Evolutionary conservation across 1,140 invertebrate species (phyloP).

Genomic region (Brachionus sp.): DNA sequence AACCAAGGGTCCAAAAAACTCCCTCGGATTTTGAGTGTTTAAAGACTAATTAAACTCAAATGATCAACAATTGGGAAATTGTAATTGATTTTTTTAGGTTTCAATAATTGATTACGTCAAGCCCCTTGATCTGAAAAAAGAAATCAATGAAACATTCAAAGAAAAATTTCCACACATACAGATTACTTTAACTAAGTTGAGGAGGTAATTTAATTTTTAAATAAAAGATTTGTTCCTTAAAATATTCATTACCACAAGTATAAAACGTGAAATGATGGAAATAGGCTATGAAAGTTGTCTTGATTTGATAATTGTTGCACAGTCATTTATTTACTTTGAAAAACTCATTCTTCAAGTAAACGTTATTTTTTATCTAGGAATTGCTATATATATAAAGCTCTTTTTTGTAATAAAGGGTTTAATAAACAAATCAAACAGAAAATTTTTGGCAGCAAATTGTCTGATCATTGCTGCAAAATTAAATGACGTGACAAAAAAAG

Average conservation of each 20-base stretch:
- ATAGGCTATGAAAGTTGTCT: conserved; percentile 77
- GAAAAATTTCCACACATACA: conserved; percentile 91
- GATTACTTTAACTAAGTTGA: conserved; percentile 88
- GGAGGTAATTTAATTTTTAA: conserved; percentile 67
- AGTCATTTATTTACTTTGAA: conserved; percentile 95
- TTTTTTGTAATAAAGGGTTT: conserved; percentile 62
- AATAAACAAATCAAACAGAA: conserved; percentile 90
- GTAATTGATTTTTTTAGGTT: not conserved
- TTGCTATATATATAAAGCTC: not conserved
- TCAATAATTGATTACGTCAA: conserved; percentile 94
- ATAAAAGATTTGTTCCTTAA: not conserved
- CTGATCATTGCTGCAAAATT: conserved; percentile 87
- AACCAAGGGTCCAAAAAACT: too few species aligned
- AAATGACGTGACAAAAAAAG: conserved; percentile 88
- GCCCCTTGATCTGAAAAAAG: conserved; percentile 92
- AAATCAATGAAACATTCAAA: conserved; percentile 92
- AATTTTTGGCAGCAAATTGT: conserved; percentile 89
- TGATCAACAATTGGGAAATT: not conserved
- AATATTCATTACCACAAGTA: conserved; percentile 63
- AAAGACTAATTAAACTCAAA: not conserved
- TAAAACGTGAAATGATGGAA: conserved; percentile 90
- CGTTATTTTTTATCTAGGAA: not conserved
- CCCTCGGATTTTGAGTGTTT: too few species aligned
- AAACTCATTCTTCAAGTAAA: conserved; percentile 79
- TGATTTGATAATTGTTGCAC: conserved; percentile 85